Conservation (phyloP, 1,140 invertebrate genomes). For the Diachasma alloeum region DNA sequence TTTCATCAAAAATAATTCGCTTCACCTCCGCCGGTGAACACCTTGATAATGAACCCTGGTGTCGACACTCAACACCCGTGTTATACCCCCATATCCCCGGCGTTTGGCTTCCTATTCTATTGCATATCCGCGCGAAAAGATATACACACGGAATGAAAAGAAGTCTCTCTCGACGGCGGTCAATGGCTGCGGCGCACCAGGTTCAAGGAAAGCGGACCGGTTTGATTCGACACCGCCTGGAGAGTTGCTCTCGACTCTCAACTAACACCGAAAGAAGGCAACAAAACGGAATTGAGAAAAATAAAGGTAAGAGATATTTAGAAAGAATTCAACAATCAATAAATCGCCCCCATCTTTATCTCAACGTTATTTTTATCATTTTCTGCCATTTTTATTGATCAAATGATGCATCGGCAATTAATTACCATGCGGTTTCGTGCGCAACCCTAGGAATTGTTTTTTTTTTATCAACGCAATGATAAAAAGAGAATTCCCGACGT, state of each 20-base stretch:
- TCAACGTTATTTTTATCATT: background rate
- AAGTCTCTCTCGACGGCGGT: conserved; percentile 45
- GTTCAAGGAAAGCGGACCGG: conserved; percentile 62
- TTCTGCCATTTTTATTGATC: background rate
- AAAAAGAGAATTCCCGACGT: conserved; percentile 2
- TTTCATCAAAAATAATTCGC: background rate
- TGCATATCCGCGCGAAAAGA: conserved; percentile 25
- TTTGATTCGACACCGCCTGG: conserved; percentile 53
- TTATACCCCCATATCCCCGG: background rate
- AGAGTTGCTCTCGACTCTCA: conserved; percentile 5
- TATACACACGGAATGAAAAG: conserved; percentile 34
- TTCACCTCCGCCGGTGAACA: background rate
- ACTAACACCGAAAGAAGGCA: conserved; percentile 2
- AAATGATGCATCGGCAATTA: background rate
- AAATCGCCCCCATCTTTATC: background rate
- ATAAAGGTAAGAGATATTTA: background rate
- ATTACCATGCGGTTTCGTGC: background rate
- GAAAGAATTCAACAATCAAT: background rate
- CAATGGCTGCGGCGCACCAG: conserved; percentile 61
- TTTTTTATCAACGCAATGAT: background rate
- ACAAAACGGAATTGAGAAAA: background rate
- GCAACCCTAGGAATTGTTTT: background rate
- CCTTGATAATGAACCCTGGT: background rate
- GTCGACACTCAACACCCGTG: background rate
- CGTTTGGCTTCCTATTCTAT: conserved; percentile 21